A percentile compares a stretch with the other conserved stretches of the same genome.
These are phyloP conservation scores for Pyrgus malvae DNA, from an alignment of 2,888 invertebrate genomes.

Conservation along the genomic window DNA sequence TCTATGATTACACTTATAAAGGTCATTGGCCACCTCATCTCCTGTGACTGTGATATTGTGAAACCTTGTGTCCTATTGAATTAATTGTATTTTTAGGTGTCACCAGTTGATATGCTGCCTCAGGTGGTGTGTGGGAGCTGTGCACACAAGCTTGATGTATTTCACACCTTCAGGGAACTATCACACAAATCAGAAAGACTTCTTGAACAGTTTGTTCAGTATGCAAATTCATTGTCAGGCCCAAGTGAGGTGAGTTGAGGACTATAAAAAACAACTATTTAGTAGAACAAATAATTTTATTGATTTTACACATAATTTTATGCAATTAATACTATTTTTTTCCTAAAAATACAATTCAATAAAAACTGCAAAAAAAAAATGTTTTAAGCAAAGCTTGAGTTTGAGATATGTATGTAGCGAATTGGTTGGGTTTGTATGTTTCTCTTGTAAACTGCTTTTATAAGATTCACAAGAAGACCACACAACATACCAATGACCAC, in stretches of 20 bases:
- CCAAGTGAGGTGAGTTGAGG: conserved; percentile 83
- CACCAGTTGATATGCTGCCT: conserved; percentile 88
- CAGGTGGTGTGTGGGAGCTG: conserved; percentile 90
- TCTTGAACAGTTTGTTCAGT: conserved; percentile 88
- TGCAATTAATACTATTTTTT: conserved; percentile 26
- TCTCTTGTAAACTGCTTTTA: conserved; percentile 60
- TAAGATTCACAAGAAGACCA: conserved; percentile 62
- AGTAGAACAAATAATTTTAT: conserved; percentile 30
- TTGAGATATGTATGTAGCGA: conserved; percentile 58
- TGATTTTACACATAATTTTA: conserved; percentile 21
- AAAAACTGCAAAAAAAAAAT: conserved; percentile 30
- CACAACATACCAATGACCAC: conserved; percentile 63
- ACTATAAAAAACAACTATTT: conserved; percentile 30
- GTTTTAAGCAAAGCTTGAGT: conserved; percentile 61
- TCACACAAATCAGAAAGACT: conserved; percentile 89
- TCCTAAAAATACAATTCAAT: conserved; percentile 27
- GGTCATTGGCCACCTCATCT: conserved; percentile 73
- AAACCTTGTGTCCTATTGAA: conserved; percentile 47
- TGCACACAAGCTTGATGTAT: conserved; percentile 87
- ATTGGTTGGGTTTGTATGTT: conserved; percentile 62
- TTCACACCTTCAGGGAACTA: conserved; percentile 88
- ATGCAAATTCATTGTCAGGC: conserved; percentile 85
- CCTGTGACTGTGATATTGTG: conserved; percentile 54
- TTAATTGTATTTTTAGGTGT: conserved; percentile 82
- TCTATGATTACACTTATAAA: conserved; percentile 71